Evolutionary conservation across 2,113 vertebrate genomes (phyloP), one percentile per base, ranked within the genome.

Genomic region (Mesocricetus auratus): DNA sequence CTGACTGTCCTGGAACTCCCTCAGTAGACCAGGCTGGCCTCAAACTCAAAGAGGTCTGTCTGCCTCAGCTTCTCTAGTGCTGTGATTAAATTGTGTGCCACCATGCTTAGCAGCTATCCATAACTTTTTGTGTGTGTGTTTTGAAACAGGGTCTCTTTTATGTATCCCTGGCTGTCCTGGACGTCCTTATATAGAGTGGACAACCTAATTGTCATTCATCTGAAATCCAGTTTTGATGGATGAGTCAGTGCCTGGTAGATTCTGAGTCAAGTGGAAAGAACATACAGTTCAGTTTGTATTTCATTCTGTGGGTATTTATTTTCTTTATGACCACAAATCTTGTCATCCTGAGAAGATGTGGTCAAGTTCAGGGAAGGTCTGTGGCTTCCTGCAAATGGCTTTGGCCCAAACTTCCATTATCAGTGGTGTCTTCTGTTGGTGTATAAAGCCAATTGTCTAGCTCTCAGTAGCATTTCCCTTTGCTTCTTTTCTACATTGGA

Each of bases 301-400:
- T 58, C 39, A 78, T 93, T 58, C 77, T 86, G 12, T 39, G 69
- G 66, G 17, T 29, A 50, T 90, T 86, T 74, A 71, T n/a, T 96
- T 89, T 92, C 79, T 92, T 62, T 74, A 5, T 93, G 62, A 93
- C 78, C 77, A 62, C 68, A 89, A 45, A 77, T 62, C 21, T 71
- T 77, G 31, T 93, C 60, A 29, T 89, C 56, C 53, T 9, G 10
- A 86, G 73, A 31, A 86, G 66, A 15, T 81, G 66, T 86, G 90
- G 89, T 66, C 26, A 89, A 60, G n/a, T 39, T 71, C 16, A 31
- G 42, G 74, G 42, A 8, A 56, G 29, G 10, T 36, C 60, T 77
- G 15, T 94, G 92, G 86, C 60, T 91, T 45, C 36, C 33, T 22
- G 47, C 12, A n/a, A 39, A 9, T 85, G 82, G 36, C 88, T 92